These are phyloP conservation scores for Bruchidius siliquastri DNA, from an alignment of 2,888 invertebrate genomes.

Conservation along the genomic window DNA sequence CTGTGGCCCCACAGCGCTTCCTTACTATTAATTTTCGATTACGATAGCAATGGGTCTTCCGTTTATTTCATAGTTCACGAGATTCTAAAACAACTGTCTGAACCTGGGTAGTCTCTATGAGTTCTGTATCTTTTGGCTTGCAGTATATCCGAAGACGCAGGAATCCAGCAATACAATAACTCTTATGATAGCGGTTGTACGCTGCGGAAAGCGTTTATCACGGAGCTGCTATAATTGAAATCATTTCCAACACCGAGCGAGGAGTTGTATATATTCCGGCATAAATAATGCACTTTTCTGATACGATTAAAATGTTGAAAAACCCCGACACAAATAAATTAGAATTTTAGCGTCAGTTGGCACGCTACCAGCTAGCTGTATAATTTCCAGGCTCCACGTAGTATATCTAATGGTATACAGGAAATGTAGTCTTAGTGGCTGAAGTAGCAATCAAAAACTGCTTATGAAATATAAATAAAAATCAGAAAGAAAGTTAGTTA, in stretches of 20 bases:
- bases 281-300: background rate
- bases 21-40: too few relatives aligned
- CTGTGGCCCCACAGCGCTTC: too few relatives aligned
- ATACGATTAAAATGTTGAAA: background rate
- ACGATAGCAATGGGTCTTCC: too few relatives aligned
- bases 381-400: background rate
- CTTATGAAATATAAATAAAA: too few relatives aligned
- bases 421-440: too few relatives aligned
- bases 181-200: background rate
- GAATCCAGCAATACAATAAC: background rate
- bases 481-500: too few relatives aligned
- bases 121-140: background rate
- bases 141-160: background rate
- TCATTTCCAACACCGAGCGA: background rate
- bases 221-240: background rate
- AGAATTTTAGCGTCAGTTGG: background rate
- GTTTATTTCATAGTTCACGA: too few relatives aligned
- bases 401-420: too few relatives aligned
- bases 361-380: background rate
- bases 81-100: too few relatives aligned
- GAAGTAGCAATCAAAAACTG: too few relatives aligned
- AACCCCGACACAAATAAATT: background rate
- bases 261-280: background rate
- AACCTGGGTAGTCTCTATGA: too few relatives aligned
- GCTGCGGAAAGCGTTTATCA: background rate